phyloP scores from a whole-genome alignment of 23 tunicate genomes.

The Ciona savignyi region DNA sequence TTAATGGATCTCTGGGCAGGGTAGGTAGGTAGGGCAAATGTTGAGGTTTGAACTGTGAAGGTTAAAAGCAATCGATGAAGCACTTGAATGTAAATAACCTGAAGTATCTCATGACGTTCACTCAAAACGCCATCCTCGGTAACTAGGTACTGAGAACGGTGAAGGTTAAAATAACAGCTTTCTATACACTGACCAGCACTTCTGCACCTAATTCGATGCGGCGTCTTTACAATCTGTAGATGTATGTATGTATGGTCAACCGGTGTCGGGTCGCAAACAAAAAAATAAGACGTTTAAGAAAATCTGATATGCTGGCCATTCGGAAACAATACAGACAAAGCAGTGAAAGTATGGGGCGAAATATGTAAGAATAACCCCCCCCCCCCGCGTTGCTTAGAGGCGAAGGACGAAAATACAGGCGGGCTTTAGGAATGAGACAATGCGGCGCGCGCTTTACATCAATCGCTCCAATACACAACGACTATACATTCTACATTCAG shows the following conservation, averaged over 20 bases:
- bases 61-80: slow-evolving; percentile 82
- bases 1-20: no score
- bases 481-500: no score
- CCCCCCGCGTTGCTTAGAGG: not conserved
- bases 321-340: not conserved
- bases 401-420: not conserved
- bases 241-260: not conserved
- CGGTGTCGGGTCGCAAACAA: no score
- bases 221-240: not conserved
- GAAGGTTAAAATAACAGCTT: not conserved
- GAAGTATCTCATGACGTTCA: slow-evolving; percentile 56
- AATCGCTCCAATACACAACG: no score
- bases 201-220: not conserved
- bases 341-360: not conserved
- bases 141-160: not conserved
- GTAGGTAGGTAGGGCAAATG: not conserved
- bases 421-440: not conserved
- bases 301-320: not conserved
- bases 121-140: not conserved
- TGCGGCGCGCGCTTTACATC: no score
- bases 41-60: not conserved
- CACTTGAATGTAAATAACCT: slow-evolving; percentile 79
- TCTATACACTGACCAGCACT: not conserved
- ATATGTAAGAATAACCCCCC: not conserved
- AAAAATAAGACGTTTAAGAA: not conserved